Evolutionary conservation across 1,140 invertebrate genomes (phyloP), one percentile per base, ranked within the genome.

Genomic region (Argopecten irradians): DNA sequence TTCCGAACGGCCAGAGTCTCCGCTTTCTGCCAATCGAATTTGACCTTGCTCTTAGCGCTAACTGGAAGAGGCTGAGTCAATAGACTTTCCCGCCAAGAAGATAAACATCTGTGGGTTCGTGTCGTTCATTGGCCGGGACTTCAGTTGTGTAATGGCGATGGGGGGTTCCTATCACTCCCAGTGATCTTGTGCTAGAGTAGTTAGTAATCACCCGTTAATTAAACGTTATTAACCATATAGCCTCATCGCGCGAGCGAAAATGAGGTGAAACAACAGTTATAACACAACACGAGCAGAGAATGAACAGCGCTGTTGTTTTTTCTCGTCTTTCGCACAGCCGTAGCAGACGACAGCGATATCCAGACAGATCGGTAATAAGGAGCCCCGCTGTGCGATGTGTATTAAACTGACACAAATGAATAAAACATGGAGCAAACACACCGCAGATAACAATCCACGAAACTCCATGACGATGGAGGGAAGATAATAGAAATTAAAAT

Each of bases 401-500:
- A 71, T 71, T 71, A 71, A 71, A 71, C 22, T 28, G 55, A 71
- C 55, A 28, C 55, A 71, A 71, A 71, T 71, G 55, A 71, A 71
- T 71, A 71, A 71, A 71, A 71, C 55, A 71, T 71, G 55, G 55
- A 71, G n/a, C 55, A 71, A 5, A 71, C 55, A 28, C 55, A 71
- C 55, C 55, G 16, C 55, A 28, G 55, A 71, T 71, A 28, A 71
- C 55, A 71, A 71, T 71, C 55, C 5, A 71, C n/a, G 55, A 71
- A 71, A 71, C 28, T 1, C 55, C 55, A n/a, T 71, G 55, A 71
- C 55, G 55, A 71, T 71, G 55, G 55, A 71, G 55, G 1, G 28
- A 71, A 71, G 55, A 71, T 71, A 71, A 71, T 71, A 71, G 55
- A 71, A 71, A 71, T 71, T 71, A 71, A 71, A 71, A 71, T 28